Percentiles rank a stretch among this genome's conserved stretches.
Evolutionary conservation across 2,113 vertebrate species (phyloP).

Genomic region (Telmatochromis sp.): DNA sequence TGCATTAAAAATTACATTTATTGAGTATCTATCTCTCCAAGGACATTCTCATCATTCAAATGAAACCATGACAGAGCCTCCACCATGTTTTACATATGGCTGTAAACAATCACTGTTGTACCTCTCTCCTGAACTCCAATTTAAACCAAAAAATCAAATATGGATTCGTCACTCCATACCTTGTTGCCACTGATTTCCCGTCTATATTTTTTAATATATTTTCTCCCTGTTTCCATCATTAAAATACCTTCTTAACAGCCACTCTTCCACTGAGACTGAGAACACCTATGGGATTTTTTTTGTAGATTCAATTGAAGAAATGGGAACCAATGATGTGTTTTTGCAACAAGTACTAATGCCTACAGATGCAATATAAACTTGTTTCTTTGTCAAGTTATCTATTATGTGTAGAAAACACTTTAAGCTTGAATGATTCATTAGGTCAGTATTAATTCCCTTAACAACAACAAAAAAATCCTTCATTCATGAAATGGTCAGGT

Average conservation of each 20-base stretch:
- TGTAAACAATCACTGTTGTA: background rate
- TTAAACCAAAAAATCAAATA: background rate
- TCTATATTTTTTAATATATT: background rate
- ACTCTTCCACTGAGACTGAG: background rate
- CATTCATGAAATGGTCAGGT: background rate
- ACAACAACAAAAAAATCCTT: background rate
- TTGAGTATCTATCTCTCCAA: background rate
- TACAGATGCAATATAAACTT: background rate
- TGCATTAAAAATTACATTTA: slow-evolving; percentile 24
- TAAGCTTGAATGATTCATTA: background rate
- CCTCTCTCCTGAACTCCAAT: background rate
- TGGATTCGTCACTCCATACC: background rate
- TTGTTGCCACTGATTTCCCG: background rate
- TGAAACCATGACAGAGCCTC: background rate
- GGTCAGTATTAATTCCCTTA: background rate
- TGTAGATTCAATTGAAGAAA: background rate
- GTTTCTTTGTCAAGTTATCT: background rate
- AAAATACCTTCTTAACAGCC: background rate
- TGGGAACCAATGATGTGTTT: background rate
- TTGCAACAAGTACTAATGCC: background rate
- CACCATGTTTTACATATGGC: background rate
- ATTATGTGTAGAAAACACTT: background rate
- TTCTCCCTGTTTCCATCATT: background rate
- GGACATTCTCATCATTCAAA: background rate
- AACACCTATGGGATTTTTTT: background rate